Conservation (phyloP, 1,140 invertebrate species). For the Cydia fagiglandana region DNA sequence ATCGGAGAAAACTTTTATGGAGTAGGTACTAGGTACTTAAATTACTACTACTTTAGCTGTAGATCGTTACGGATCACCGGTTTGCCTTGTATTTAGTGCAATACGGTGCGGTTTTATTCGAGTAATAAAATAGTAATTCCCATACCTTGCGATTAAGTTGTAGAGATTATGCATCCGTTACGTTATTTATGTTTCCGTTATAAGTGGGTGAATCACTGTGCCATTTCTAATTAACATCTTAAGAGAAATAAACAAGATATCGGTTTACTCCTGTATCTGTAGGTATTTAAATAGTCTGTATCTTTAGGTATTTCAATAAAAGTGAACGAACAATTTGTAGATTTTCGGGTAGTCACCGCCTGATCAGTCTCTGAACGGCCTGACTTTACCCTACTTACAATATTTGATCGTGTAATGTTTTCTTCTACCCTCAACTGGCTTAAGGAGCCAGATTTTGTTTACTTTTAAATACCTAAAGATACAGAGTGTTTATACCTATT, state of each 20-base stretch:
- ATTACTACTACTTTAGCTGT: neutral
- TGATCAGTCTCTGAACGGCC: too few relatives aligned
- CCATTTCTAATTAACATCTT: neutral
- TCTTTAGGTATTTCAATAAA: too few relatives aligned
- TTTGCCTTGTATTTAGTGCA: constrained; percentile 5
- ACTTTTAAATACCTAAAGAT: too few relatives aligned
- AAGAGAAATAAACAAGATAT: neutral
- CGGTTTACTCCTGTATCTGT: neutral
- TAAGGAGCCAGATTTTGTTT: too few relatives aligned
- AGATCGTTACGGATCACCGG: neutral
- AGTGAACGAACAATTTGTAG: too few relatives aligned
- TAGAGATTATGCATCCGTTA: neutral
- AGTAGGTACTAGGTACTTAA: neutral
- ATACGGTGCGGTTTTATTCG: neutral
- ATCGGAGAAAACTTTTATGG: constrained; percentile 16
- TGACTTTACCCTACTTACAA: too few relatives aligned
- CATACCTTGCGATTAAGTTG: neutral
- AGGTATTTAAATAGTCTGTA: too few relatives aligned
- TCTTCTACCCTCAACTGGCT: too few relatives aligned
- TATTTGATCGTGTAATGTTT: too few relatives aligned
- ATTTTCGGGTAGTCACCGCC: too few relatives aligned
- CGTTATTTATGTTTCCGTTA: constrained; percentile 1
- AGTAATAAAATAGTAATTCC: neutral
- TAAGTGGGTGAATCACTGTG: neutral
- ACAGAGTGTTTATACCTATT: too few relatives aligned